Conservation (phyloP, 2,888 invertebrate genomes). For the Muschampia plurimacula region DNA sequence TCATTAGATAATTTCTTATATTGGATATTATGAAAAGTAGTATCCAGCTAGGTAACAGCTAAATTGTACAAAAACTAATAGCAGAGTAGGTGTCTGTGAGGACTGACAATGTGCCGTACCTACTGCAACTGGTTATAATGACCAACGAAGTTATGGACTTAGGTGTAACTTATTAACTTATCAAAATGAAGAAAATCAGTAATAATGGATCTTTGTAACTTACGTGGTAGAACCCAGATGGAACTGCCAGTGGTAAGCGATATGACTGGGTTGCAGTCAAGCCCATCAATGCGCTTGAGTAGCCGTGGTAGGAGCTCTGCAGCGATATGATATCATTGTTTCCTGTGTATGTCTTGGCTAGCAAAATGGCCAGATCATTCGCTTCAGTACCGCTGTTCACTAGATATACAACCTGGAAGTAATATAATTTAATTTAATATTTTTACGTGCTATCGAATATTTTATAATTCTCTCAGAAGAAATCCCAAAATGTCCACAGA, state of each 20-base stretch:
- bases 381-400: slow-evolving; percentile 99
- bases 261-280: slow-evolving; percentile 92
- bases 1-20: too few relatives aligned
- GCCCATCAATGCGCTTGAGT: slow-evolving; percentile 93
- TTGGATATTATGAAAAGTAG: too few relatives aligned
- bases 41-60: too few relatives aligned
- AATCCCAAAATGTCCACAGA: not conserved
- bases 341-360: slow-evolving; percentile 95
- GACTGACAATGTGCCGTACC: too few relatives aligned
- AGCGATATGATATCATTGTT: slow-evolving; percentile 94
- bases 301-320: slow-evolving; percentile 97
- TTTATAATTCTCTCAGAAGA: too few relatives aligned
- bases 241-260: slow-evolving; percentile 90
- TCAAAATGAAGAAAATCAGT: not conserved
- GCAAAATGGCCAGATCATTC: slow-evolving; percentile 95
- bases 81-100: too few relatives aligned
- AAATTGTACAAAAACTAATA: too few relatives aligned
- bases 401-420: slow-evolving; percentile 92
- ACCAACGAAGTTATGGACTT: not conserved
- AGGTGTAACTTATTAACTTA: too few relatives aligned
- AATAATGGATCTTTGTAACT: slow-evolving; percentile 48
- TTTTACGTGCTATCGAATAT: too few relatives aligned
- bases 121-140: not conserved
- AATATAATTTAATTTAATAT: too few relatives aligned
- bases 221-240: slow-evolving; percentile 92